Percentiles rank a stretch among this genome's conserved stretches.
These are phyloP conservation scores for Heliangelus exortis DNA, from an alignment of 2,797 vertebrate genomes.

Conservation along the genomic window DNA sequence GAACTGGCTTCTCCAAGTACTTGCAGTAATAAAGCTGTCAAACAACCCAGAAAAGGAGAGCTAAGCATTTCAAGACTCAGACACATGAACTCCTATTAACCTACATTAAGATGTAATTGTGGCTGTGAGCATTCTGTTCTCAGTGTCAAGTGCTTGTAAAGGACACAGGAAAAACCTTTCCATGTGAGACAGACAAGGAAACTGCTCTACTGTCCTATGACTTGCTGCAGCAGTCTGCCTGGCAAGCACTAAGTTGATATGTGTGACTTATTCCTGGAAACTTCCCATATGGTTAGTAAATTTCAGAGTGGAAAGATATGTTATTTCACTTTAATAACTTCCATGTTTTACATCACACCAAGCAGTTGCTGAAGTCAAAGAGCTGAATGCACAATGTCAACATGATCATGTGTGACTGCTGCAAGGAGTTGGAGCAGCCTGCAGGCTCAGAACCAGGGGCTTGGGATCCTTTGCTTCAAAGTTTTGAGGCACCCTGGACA, in stretches of 20 bases:
- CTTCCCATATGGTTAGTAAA: not conserved
- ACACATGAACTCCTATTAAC: constrained; percentile 51
- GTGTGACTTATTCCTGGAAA: not conserved
- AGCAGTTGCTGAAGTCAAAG: not conserved
- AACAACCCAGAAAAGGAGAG: constrained; percentile 8
- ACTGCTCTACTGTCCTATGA: not conserved
- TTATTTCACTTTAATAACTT: not conserved
- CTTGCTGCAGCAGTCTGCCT: not conserved
- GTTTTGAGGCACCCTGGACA: not conserved
- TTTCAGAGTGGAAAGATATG: not conserved
- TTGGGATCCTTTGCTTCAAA: not conserved
- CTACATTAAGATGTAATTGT: constrained; percentile 15
- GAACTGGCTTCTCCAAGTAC: constrained; percentile 14
- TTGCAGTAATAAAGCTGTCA: constrained; percentile 60
- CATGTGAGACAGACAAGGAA: not conserved
- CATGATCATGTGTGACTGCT: not conserved
- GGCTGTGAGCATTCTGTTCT: not conserved
- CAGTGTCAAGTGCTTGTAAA: constrained; percentile 13
- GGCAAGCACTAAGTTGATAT: not conserved
- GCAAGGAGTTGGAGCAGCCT: not conserved
- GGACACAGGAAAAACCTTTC: not conserved
- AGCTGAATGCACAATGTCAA: not conserved
- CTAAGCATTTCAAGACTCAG: constrained; percentile 27
- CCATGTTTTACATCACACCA: not conserved
- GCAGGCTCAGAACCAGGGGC: not conserved